These are phyloP conservation scores for Hiodon tergisus DNA, from an alignment of 2,113 vertebrate species.

Conservation along the genomic window DNA sequence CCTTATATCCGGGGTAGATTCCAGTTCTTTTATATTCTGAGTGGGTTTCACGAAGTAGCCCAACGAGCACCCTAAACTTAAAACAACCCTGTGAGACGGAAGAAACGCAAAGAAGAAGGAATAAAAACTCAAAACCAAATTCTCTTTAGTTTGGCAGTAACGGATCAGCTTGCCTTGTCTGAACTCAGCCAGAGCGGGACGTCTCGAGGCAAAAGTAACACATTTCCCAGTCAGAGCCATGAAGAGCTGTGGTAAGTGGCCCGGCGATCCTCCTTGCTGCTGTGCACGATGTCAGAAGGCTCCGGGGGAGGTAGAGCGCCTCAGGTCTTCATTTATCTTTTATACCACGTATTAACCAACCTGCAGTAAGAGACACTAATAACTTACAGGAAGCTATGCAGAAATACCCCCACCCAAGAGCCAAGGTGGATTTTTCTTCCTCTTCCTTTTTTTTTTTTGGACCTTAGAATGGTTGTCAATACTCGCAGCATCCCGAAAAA, in stretches of 20 bases:
- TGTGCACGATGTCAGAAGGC: neutral
- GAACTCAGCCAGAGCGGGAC: neutral
- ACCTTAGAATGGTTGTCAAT: neutral
- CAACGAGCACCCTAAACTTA: too few relatives aligned
- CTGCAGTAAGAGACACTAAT: slow-evolving; percentile 7
- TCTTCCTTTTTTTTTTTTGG: too few relatives aligned
- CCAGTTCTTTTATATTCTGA: neutral
- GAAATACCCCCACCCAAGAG: neutral
- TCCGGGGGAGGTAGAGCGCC: neutral
- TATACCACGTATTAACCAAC: neutral
- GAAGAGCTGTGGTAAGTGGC: neutral
- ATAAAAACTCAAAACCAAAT: neutral
- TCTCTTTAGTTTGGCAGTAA: neutral
- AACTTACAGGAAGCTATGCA: neutral
- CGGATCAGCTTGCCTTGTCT: neutral
- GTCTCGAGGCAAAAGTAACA: neutral
- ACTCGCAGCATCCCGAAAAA: neutral
- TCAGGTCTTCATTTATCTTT: slow-evolving; percentile 20
- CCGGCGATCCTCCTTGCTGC: neutral
- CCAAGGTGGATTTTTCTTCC: neutral
- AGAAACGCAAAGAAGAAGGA: neutral
- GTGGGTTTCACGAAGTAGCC: neutral
- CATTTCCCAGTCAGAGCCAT: neutral
- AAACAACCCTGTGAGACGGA: neutral
- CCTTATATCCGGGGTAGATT: too few relatives aligned